Conservation (phyloP, 1,140 invertebrate genomes). For the Amphibalanus amphitrite region DNA sequence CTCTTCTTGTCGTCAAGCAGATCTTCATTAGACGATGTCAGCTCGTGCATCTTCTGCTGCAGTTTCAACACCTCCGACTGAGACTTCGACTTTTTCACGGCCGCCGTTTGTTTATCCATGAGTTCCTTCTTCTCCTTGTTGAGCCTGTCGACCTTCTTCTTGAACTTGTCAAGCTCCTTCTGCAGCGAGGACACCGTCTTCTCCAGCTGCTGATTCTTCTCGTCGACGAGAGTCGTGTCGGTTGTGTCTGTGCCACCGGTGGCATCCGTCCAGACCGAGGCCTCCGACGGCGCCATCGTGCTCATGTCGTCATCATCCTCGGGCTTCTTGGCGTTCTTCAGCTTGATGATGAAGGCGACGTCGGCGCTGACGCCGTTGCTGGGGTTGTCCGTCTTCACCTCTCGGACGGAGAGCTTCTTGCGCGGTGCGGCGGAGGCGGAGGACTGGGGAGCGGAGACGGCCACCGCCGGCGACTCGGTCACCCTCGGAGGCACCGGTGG, state of each 20-base stretch:
- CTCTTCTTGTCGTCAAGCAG: conserved; percentile 63
- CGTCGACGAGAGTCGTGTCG: conserved; percentile 30
- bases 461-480: no score
- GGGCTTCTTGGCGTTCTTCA: conserved; percentile 18
- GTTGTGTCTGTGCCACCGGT: conserved; percentile 35
- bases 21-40: conserved; percentile 57
- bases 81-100: conserved; percentile 19
- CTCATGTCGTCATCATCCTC: conserved; percentile 28
- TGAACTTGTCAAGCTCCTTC: conserved; percentile 36
- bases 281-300: conserved; percentile 24
- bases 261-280: conserved; percentile 12
- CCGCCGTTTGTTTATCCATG: conserved; percentile 34
- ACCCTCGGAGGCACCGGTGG: background rate
- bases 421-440: background rate
- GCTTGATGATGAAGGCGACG: conserved; percentile 15
- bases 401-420: conserved; percentile 11
- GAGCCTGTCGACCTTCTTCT: conserved; percentile 39
- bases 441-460: no score
- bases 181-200: conserved; percentile 25
- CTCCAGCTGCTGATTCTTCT: conserved; percentile 27
- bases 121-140: conserved; percentile 79
- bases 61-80: conserved; percentile 38
- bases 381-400: conserved; percentile 10
- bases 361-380: conserved; percentile 15
- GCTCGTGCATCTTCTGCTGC: conserved; percentile 63